These are phyloP conservation scores for Druceiella hillmani DNA, from an alignment of 2,888 invertebrate species.

Conservation along the genomic window DNA sequence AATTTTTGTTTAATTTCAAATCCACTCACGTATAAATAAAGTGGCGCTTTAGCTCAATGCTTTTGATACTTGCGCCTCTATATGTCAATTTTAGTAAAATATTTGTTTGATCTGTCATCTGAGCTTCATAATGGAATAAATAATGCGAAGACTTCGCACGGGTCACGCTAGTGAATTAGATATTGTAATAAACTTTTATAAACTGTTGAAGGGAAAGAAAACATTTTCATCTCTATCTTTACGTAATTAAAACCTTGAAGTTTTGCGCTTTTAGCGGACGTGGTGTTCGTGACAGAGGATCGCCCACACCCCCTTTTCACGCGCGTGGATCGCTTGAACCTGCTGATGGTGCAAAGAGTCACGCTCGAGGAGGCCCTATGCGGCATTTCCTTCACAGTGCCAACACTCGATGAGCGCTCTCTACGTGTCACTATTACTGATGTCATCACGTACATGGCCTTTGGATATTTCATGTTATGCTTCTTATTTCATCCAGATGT, in stretches of 20 bases:
- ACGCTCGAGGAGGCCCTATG: constrained; percentile 65
- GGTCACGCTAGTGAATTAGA: not conserved
- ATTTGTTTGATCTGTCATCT: too few relatives aligned
- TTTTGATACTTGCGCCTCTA: too few relatives aligned
- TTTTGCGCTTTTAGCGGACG: constrained; percentile 62
- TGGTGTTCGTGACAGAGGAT: constrained; percentile 69
- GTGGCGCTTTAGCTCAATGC: too few relatives aligned
- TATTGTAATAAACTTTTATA: constrained; percentile 13
- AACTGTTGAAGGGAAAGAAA: constrained; percentile 2
- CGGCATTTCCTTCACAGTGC: constrained; percentile 60
- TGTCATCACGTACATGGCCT: constrained; percentile 52
- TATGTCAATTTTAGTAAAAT: too few relatives aligned
- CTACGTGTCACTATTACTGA: constrained; percentile 66
- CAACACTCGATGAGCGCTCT: constrained; percentile 64
- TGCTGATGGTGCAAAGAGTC: constrained; percentile 56
- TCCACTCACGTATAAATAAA: too few relatives aligned
- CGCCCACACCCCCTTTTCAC: constrained; percentile 61
- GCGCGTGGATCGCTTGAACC: constrained; percentile 59
- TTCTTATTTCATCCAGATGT: constrained; percentile 7
- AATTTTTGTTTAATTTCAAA: too few relatives aligned
- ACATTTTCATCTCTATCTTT: constrained; percentile 18
- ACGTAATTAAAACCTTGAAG: constrained; percentile 6
- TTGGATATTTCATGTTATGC: constrained; percentile 8
- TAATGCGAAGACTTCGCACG: too few relatives aligned
- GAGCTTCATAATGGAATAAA: too few relatives aligned